Evolutionary conservation across 2,113 vertebrate species (phyloP), one percentile per base, ranked within the genome.

Genomic region (Cynoglossus semilaevis): DNA sequence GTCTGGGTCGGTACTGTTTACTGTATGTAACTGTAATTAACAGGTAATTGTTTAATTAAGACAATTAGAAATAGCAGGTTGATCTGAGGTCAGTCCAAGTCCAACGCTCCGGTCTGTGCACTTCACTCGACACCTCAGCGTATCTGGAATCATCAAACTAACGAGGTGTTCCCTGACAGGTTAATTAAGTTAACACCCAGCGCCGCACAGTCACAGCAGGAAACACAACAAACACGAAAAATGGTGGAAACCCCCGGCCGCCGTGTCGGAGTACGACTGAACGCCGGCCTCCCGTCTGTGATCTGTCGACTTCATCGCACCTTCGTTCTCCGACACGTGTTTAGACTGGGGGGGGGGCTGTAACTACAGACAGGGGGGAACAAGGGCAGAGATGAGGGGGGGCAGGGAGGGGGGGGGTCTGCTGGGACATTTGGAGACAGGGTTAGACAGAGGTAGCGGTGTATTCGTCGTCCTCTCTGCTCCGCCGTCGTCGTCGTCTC

Each of bases 161-260:
- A 87, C 80, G 37, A 85, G 79, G 68, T 76, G 60, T 69, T 72
- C 60, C 43, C 55, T 85, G 85, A 87, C 81, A 89, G 56, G 70
- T 67, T 87, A 87, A 89, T 91, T 83, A 85, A 67, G 69, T 82
- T 74, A 69, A 75, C 79, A 74, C 63, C 54, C 9, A 16, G 65
- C 52, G 63, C 62, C 54, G 38, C 48, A 36, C 44, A 61, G 74
- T 73, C 72, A 64, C 64, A 54, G 49, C 37, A 63, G 67, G 63
- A 71, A 65, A 47, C 53, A 22, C 22, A 19, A 35, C 16, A 53
- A 81, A 85, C 71, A 74, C 43, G 51, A 9, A 51, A 59, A 54
- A 70, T 49, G 15, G 44, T 50, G 67, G 16, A 67, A 60, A 77
- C 63, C 68, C 64, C 35, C 29, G 70, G 50, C 29, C 37, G 7